Base-by-base conservation (phyloP, 2,888 invertebrate genomes). In the Orthosia gracilis region DNA sequence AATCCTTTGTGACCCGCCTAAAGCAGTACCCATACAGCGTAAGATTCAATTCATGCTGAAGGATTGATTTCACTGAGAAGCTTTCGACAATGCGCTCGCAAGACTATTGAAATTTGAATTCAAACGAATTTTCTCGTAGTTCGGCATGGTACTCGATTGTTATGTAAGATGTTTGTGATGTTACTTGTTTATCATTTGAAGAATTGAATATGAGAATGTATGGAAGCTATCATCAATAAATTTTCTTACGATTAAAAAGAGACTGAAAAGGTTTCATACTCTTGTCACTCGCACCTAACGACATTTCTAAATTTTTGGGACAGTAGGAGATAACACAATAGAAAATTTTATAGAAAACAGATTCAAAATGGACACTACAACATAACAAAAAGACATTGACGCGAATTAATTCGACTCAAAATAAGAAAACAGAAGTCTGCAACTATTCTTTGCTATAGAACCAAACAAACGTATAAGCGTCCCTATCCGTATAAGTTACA, bases 1-100 rank as follows among this genome's bases (percentile, higher is more conserved):
- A 78, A 81, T 72, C 87, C 85, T 87, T 87, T 88, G 87, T 87
- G 84, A 83, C 71, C 68, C 69, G 75, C 72, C 76, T 85, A 82
- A 76, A 81, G 82, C 77, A 79, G 73, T 78, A 80, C 26, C 57
- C 69, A 9, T 67, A 69, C 31, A 78, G 59, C 69, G 26, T 76
- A 76, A 82, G 80, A 82, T 82, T 80, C 75, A 80, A 85, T 86
- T 66, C 68, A 74, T 65, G 68, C 69, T 72, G 69, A 77, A 70
- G 72, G 69, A 86, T 81, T 81, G 76, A 81, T 73, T 85, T 82
- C 67, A 61, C 70, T 69, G 66, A 52, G 59, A 59, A 70, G 67
- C 50, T 66, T 77, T 73, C 55, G 57, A 63, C 64, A 74, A 75
- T 73, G 59, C 58, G 45, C 62, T 55, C 12, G 65, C 65, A 69